These are phyloP conservation scores for Brachypodius melanocephalos DNA, from an alignment of 2,113 vertebrate genomes.

Conservation along the genomic window DNA sequence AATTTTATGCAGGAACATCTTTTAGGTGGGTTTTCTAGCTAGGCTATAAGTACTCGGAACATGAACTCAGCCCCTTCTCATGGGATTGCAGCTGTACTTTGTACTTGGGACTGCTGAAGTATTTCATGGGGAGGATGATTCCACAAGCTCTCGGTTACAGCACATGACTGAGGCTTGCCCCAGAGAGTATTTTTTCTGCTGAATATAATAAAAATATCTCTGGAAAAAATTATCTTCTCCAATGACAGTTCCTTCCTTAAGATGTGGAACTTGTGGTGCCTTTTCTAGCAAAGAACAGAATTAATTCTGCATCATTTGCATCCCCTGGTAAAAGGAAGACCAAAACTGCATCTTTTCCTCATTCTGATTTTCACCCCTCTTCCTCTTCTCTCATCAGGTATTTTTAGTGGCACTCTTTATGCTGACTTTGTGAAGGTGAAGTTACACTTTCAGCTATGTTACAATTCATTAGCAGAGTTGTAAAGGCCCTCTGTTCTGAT, in stretches of 20 bases:
- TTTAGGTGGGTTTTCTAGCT: neutral
- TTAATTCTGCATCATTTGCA: neutral
- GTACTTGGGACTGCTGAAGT: neutral
- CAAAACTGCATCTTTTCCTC: neutral
- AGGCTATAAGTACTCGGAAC: neutral
- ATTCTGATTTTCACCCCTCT: neutral
- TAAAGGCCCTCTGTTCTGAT: neutral
- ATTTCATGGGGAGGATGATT: neutral
- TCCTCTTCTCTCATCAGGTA: neutral
- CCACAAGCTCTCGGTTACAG: neutral
- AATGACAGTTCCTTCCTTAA: neutral
- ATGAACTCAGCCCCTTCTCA: neutral
- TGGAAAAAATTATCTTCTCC: neutral
- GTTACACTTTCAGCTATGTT: neutral
- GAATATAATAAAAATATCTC: neutral
- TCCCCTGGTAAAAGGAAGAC: neutral
- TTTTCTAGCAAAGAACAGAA: neutral
- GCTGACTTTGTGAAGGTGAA: neutral
- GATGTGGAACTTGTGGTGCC: neutral
- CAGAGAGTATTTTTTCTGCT: neutral
- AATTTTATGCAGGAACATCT: neutral
- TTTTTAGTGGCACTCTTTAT: neutral
- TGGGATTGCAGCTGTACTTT: neutral
- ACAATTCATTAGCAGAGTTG: neutral
- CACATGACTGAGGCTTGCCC: neutral